phyloP scores from a whole-genome alignment of 2,113 vertebrate genomes.

The Agelaius tricolor region DNA sequence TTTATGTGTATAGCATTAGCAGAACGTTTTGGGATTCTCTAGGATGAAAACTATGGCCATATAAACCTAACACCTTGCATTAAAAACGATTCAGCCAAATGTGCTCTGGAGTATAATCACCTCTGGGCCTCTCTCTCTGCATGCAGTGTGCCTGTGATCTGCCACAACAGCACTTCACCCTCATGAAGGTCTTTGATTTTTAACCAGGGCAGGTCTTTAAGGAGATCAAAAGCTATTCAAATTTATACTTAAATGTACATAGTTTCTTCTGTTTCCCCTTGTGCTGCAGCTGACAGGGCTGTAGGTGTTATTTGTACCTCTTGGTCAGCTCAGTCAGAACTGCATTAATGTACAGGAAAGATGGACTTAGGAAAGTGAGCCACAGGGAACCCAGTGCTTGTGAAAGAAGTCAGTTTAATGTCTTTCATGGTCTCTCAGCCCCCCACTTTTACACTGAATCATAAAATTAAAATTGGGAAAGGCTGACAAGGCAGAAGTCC shows the following conservation, averaged over 20 bases:
- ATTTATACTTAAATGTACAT: not conserved
- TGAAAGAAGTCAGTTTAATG: not conserved
- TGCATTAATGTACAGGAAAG: not conserved
- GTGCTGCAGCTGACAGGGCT: not conserved
- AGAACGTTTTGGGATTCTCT: conserved; percentile 42
- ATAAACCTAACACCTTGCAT: conserved; percentile 30
- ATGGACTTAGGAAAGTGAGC: not conserved
- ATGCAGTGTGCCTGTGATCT: not conserved
- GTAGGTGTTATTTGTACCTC: not conserved
- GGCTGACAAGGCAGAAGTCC: not conserved
- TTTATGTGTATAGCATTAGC: conserved; percentile 44
- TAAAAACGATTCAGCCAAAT: not conserved
- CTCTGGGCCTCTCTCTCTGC: not conserved
- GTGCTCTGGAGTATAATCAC: not conserved
- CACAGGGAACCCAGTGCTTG: not conserved
- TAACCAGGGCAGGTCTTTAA: not conserved
- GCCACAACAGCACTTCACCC: not conserved
- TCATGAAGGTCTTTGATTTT: not conserved
- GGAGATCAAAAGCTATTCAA: not conserved
- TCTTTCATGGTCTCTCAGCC: not conserved
- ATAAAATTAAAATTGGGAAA: not conserved
- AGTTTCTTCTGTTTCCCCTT: not conserved
- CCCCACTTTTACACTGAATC: not conserved
- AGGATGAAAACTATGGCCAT: conserved; percentile 20
- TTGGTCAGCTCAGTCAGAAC: not conserved